Base-by-base conservation (phyloP, 2,888 invertebrate genomes). In the Erebia palarica region DNA sequence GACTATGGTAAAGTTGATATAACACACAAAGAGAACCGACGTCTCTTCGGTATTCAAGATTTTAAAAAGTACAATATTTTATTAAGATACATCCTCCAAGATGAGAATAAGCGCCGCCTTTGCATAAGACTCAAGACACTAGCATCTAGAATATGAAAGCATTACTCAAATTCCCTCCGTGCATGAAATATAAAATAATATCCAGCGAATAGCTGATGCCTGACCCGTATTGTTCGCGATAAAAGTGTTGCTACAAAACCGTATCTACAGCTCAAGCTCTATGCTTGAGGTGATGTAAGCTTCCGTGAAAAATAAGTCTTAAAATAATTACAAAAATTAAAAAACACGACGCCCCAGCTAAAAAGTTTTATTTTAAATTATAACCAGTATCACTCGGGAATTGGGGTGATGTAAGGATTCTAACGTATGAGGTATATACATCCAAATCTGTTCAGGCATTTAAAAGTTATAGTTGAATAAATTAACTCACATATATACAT, bases 121-220 rank as follows among this genome's bases (percentile, higher is more conserved):
- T 27, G 57, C 47, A 63, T 14, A 47, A 63, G 47, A 18, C 49
- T 49, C 47, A 2, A 63, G 63, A 49, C 49, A 21, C 47, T 63
- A 14, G 63, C 63, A 21, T 18, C 63, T 63, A 63, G 63, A 63
- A 49, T 59, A 60, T 58, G 58, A 58, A 9, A 55, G 63, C 18
- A 63, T 63, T 47, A 57, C 55, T 69, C 69, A 57, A 27, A 44
- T 27, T 63, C 42, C 42, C 57, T 18, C 21, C 49, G 49, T 49
- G 44, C 57, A 27, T 9, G 57, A 47, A 63, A 47, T 69, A 57
- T 69, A 27, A 69, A 69, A 69, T 69, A 69, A 63, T 68, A 51
- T 61, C 27, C 53, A n/a, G 65, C 1, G 13, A 58, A 68, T 18
- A 36, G 42, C 36, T 51, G 16, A 44, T 55, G 55, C 55, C 57